Percentiles rank a stretch among this genome's conserved stretches.
These are phyloP conservation scores for Xerus inauris DNA, from an alignment of 2,113 vertebrate species.

Conservation along the genomic window DNA sequence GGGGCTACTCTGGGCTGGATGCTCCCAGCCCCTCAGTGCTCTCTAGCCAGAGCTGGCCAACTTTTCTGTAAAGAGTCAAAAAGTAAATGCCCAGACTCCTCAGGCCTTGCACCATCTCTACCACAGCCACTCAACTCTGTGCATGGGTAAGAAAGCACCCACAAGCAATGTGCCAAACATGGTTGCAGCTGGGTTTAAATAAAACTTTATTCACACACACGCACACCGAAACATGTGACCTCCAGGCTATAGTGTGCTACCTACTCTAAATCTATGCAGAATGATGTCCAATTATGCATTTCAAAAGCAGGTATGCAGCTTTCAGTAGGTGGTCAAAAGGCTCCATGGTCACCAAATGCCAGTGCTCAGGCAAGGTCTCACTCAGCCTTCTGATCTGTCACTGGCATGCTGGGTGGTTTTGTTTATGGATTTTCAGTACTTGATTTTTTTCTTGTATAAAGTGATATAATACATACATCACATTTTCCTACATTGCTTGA, in stretches of 20 bases:
- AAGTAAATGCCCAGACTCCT: background rate
- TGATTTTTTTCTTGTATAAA: background rate
- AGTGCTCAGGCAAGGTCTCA: background rate
- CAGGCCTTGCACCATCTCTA: background rate
- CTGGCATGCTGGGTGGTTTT: rapidly evolving
- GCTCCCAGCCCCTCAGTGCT: rapidly evolving
- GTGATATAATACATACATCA: background rate
- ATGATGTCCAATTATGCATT: background rate
- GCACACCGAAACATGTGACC: background rate
- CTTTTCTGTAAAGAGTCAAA: background rate
- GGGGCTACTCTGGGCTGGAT: background rate
- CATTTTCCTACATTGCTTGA: background rate
- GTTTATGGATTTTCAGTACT: background rate
- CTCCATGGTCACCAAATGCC: rapidly evolving
- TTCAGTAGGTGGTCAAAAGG: background rate
- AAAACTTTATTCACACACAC: background rate
- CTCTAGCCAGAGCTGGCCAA: background rate
- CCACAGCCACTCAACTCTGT: background rate
- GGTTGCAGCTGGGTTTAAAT: background rate
- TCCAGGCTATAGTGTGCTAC: background rate
- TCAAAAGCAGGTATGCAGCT: background rate
- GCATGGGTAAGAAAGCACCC: background rate
- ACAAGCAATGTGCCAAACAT: background rate
- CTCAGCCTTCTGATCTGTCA: background rate
- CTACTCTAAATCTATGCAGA: background rate